Conservation (phyloP, 2,797 vertebrate genomes). For the Melanotaenia pygmaea region DNA sequence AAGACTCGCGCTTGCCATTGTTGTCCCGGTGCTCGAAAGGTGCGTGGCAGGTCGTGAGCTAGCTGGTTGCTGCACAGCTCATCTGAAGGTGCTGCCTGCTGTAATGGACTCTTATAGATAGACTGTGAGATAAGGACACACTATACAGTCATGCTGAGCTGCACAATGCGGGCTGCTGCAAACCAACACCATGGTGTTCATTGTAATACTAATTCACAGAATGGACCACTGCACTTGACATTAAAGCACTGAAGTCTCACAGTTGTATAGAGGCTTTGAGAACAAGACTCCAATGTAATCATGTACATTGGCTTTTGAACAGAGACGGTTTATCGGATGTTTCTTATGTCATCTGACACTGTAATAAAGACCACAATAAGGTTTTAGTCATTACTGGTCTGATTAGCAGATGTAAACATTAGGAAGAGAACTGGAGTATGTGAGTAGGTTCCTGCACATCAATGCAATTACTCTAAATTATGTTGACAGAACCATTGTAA, state of each 20-base stretch:
- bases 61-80: conserved; percentile 52
- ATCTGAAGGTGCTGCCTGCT: conserved; percentile 71
- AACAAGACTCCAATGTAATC: conserved; percentile 2
- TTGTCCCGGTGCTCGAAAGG: conserved; percentile 57
- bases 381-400: conserved; percentile 51
- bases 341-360: conserved; percentile 23
- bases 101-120: conserved; percentile 80
- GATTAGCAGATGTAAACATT: conserved; percentile 56
- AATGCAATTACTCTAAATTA: conserved; percentile 25
- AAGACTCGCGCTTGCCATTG: conserved; percentile 54
- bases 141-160: conserved; percentile 62
- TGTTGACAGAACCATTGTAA: conserved; percentile 6
- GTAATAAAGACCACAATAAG: conserved; percentile 25
- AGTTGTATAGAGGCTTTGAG: conserved; percentile 19
- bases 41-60: conserved; percentile 49
- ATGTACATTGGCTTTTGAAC: neutral
- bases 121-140: conserved; percentile 75
- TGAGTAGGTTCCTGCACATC: conserved; percentile 29
- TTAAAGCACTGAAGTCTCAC: conserved; percentile 27
- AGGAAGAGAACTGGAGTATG: neutral
- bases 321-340: conserved; percentile 21
- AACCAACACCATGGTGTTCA: conserved; percentile 68
- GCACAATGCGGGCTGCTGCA: conserved; percentile 60
- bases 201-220: conserved; percentile 69
- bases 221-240: conserved; percentile 62